Evolutionary conservation across 1,140 invertebrate species (phyloP), one percentile per base, ranked within the genome.

Genomic region (Lysiphlebus fabarum): DNA sequence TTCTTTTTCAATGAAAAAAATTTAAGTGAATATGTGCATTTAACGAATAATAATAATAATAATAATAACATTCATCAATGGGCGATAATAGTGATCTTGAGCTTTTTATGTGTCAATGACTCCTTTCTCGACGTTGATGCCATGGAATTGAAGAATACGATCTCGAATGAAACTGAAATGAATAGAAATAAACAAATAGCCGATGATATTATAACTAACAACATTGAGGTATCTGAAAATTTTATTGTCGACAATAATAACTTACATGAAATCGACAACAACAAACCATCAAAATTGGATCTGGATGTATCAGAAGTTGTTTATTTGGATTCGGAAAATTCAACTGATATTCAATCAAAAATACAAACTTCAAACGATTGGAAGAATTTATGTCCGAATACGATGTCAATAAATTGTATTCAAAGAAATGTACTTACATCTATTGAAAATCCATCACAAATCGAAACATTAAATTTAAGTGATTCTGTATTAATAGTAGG

Each of bases 281-380:
- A 61, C 2, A 80, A 80, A 56, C 78, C 78, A 0, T 66, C 60
- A 6, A 80, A 77, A 54, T 69, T 80, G 26, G 77, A 80, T 14
- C 1, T 68, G 33, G 71, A 78, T 42, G 12, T 69, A 4, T 64
- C 64, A 0, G 67, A 71, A 14, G 55, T 70, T 42, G 70, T 65
- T 9, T 67, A 68, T 7, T 70, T 63, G 7, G 74, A 76, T 36
- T 67, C 72, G n/a, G 61, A 63, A 34, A 48, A 14, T 26, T 68
- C 17, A 64, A 66, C 51, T n/a, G 34, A 45, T 10, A 33, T 44
- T 9, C 10, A 37, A 37, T 45, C 42, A n/a, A 41, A 49, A 14
- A 11, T 49, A 6, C 36, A 57, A 33, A 59, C 14, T 37, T 53
- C 57, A 7, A 41, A 45, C 1, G 33, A 45, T 0, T 43, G 44